Base-by-base conservation (phyloP, 2,888 invertebrate species). In the Coenonympha glycerion region DNA sequence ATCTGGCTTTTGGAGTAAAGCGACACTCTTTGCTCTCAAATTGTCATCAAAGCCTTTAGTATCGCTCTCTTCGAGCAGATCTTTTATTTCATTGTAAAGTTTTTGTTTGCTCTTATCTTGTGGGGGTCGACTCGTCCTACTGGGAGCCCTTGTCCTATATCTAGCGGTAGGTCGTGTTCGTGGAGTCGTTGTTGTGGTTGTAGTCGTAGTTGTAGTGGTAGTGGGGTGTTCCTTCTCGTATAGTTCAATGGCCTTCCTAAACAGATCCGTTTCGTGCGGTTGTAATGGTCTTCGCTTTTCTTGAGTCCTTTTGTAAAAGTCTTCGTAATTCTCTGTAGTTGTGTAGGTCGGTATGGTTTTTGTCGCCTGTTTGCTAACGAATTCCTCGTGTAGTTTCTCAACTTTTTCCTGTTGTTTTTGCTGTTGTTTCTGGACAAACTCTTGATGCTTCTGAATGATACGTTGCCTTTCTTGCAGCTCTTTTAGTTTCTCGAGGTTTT, bases 391-490 rank as follows among this genome's bases (percentile, higher is more conserved):
- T 21, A 93, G 85, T 61, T 91, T 90, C 57, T 93, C 89, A 0
- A 93, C 91, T 66, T 94, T 94, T 64, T 92, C 92, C 64, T 93
- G 91, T 34, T 93, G 92, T 61, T 93, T 93, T 60, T 94, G 90
- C 61, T 94, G 93, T 64, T 93, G 93, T 65, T 92, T 93, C 63
- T 94, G 93, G 3, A 93, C 90, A 60, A 93, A 91, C 59, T 93
- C 90, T 62, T 93, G 93, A 59, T 92, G 92, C 64, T 92, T 92
- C 60, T 92, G 92, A 53, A 92, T 92, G 3, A 92, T 88, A 56
- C 91, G 89, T 62, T 92, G 92, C 59, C 92, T 90, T 58, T 93
- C 93, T 60, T 91, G 89, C 39, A 93, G 89, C 60, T 93, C 92
- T 59, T 91, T 90, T 1, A 92, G 69, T 50, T 89, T 84, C 64